Percentiles rank a stretch among this genome's conserved stretches.
Conservation (phyloP, 2,113 vertebrate genomes). For the Camelus bactrianus region DNA sequence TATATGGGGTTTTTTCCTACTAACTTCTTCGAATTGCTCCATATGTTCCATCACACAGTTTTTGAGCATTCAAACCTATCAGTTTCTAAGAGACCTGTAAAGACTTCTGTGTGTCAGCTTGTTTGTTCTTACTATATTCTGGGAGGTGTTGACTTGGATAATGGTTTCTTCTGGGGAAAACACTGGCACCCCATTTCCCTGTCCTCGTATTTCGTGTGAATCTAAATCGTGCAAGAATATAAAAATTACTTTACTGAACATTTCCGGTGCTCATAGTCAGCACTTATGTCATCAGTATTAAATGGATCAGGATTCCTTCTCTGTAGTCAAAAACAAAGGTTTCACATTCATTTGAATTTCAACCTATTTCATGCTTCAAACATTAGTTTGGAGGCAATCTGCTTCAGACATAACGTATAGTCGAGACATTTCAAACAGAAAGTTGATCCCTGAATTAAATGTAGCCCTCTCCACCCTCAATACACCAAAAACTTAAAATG, state of each 20-base stretch:
- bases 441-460: background rate
- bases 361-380: background rate
- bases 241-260: background rate
- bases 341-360: background rate
- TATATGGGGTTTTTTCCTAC: background rate
- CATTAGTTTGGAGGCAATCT: background rate
- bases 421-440: background rate
- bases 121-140: background rate
- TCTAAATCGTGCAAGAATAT: background rate
- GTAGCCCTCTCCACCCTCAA: background rate
- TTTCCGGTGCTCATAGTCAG: background rate
- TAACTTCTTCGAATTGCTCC: background rate
- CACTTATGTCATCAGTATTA: background rate
- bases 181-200: background rate
- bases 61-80: background rate
- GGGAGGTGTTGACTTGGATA: background rate
- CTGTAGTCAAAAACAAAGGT: background rate
- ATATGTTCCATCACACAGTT: background rate
- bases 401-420: background rate
- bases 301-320: background rate
- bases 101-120: background rate
- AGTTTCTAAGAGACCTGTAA: background rate
- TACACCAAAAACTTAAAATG: background rate
- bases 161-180: background rate
- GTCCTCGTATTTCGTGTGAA: background rate